Conservation (phyloP, 1,140 invertebrate genomes). For the Drosophila pachea region DNA sequence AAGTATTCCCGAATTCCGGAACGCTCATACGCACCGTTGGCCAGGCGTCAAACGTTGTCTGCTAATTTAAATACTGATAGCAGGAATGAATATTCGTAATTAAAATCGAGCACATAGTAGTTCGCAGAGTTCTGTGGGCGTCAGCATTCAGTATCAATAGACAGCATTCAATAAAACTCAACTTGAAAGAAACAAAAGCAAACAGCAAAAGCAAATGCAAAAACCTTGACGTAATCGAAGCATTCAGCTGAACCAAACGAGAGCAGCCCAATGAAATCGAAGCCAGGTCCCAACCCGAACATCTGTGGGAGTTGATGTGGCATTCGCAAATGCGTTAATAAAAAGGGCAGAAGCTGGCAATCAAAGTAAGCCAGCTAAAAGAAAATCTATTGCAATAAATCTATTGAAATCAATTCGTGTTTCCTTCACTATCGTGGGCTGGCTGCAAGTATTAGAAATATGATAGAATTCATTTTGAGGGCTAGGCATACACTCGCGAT, state of each 20-base stretch:
- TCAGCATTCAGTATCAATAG: conserved; percentile 65
- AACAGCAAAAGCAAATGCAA: conserved; percentile 36
- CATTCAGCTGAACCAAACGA: conserved; percentile 14
- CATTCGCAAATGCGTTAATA: conserved; percentile 60
- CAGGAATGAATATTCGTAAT: conserved; percentile 55
- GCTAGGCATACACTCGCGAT: too few relatives aligned
- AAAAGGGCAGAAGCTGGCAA: conserved; percentile 43
- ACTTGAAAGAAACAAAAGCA: conserved; percentile 50
- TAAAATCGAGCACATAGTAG: conserved; percentile 67
- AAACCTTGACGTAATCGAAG: conserved; percentile 62
- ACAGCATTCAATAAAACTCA: conserved; percentile 68
- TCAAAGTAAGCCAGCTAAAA: conserved; percentile 44
- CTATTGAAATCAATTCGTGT: conserved; percentile 22
- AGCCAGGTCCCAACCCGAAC: not conserved
- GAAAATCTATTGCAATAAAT: conserved; percentile 29
- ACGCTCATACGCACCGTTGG: conserved; percentile 48
- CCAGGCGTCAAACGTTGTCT: conserved; percentile 41
- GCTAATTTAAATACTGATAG: conserved; percentile 67
- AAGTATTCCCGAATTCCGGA: conserved; percentile 17
- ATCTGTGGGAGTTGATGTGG: too few relatives aligned
- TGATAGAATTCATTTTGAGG: not conserved
- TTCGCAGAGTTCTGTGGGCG: conserved; percentile 52
- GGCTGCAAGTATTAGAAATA: not conserved
- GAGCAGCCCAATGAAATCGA: conserved; percentile 27
- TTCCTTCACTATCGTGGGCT: conserved; percentile 5